A percentile compares a stretch with the other conserved stretches of the same genome.
phyloP scores from a whole-genome alignment of 2,888 invertebrate species.

The Drosophila limbata region DNA sequence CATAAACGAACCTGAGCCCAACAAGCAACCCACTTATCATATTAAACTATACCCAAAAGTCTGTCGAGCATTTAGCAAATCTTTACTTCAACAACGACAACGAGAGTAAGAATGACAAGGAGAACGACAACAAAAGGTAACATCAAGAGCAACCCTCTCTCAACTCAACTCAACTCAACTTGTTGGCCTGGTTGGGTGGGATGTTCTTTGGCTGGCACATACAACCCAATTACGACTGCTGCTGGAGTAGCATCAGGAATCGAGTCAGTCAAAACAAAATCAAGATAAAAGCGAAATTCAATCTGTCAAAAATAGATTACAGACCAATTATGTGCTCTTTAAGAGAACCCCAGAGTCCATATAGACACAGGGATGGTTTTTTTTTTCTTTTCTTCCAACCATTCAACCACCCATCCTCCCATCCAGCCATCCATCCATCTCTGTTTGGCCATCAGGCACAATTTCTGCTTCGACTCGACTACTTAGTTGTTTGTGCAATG shows the following conservation, averaged over 20 bases:
- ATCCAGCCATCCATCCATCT: conserved; percentile 53
- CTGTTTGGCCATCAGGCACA: conserved; percentile 76
- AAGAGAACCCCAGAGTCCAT: conserved; percentile 66
- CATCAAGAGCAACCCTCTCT: conserved; percentile 36
- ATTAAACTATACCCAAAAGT: conserved; percentile 72
- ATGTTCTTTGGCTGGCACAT: conserved; percentile 29
- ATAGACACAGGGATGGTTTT: conserved; percentile 55
- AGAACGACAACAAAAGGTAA: conserved; percentile 35
- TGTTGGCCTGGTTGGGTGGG: conserved; percentile 39
- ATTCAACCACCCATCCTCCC: conserved; percentile 26
- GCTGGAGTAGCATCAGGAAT: conserved; percentile 57
- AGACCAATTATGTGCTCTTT: conserved; percentile 86
- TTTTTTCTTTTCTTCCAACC: conserved; percentile 10
- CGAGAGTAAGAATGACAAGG: conserved; percentile 25
- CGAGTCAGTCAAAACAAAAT: conserved; percentile 85
- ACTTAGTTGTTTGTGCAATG: conserved; percentile 54
- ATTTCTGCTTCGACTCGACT: conserved; percentile 54
- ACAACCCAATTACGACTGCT: conserved; percentile 74
- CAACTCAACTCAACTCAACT: conserved; percentile 22
- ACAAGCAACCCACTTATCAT: conserved; percentile 79
- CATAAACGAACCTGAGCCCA: conserved; percentile 22
- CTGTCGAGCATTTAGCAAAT: conserved; percentile 74
- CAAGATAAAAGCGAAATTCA: conserved; percentile 86
- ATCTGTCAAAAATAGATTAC: conserved; percentile 86
- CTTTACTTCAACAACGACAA: conserved; percentile 59